Percentiles rank a stretch among this genome's conserved stretches.
These are phyloP conservation scores for Danio tinwini DNA, from an alignment of 2,797 vertebrate species.

Conservation along the genomic window DNA sequence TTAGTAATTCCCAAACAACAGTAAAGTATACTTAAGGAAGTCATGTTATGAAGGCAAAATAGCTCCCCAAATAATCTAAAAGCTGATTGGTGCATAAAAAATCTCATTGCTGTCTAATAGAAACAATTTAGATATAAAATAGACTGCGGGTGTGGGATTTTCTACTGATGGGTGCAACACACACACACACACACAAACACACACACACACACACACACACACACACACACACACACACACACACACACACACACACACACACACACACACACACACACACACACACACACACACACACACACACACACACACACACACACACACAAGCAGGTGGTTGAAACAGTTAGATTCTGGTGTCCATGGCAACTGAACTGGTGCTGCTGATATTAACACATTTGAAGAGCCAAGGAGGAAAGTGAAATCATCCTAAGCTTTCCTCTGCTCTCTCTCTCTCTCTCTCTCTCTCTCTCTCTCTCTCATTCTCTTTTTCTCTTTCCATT, in stretches of 20 bases:
- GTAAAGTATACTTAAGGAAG: too few species aligned
- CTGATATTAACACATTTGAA: conserved; percentile 47
- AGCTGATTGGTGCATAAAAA: not conserved
- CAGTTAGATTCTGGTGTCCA: conserved; percentile 39
- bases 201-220: not conserved
- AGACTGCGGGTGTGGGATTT: conserved; percentile 3
- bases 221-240: conserved; percentile 20
- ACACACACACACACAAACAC: not conserved
- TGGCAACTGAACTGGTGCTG: conserved; percentile 51
- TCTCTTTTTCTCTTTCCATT: conserved; percentile 3
- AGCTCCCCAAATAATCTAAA: not conserved
- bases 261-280: not conserved
- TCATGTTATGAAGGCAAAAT: not conserved
- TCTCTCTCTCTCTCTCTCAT: not conserved
- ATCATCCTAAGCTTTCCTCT: not conserved
- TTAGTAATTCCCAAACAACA: too few species aligned
- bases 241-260: too few species aligned
- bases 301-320: conserved; percentile 26
- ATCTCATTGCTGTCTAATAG: not conserved
- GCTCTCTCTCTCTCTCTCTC: not conserved
- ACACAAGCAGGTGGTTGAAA: conserved; percentile 41
- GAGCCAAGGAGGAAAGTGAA: conserved; percentile 27
- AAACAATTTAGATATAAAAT: conserved; percentile 19
- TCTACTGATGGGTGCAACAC: not conserved
- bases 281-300: too few species aligned